These are phyloP conservation scores for Phainopepla nitens DNA, from an alignment of 2,113 vertebrate species.

Conservation along the genomic window DNA sequence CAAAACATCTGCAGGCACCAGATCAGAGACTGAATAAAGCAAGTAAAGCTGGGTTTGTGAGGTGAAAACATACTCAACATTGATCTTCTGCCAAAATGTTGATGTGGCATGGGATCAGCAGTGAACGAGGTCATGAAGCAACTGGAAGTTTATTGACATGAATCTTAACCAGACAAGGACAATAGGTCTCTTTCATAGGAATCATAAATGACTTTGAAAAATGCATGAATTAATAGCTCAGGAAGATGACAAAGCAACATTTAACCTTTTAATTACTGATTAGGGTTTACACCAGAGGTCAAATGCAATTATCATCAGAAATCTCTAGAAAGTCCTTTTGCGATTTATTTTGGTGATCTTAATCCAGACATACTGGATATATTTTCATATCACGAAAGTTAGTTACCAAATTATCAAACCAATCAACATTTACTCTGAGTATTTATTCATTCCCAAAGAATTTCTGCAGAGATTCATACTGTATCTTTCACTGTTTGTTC, in stretches of 20 bases:
- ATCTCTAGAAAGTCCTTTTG: neutral
- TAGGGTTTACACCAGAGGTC: neutral
- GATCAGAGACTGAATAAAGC: neutral
- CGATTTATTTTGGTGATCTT: neutral
- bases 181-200: neutral
- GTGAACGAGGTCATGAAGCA: neutral
- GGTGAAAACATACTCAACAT: conserved; percentile 14
- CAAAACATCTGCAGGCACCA: neutral
- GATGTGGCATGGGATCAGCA: neutral
- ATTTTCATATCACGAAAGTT: neutral
- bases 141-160: conserved; percentile 27
- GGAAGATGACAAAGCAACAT: neutral
- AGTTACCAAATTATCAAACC: neutral
- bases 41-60: neutral
- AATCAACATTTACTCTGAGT: neutral
- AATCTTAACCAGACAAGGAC: conserved; percentile 1
- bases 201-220: conserved; percentile 28
- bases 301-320: neutral
- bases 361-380: neutral
- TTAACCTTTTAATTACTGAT: neutral
- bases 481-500: conserved; percentile 8
- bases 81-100: conserved; percentile 39
- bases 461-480: neutral
- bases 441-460: neutral
- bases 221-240: conserved; percentile 2